Evolutionary conservation across 2,888 invertebrate genomes (phyloP), one percentile per base, ranked within the genome.

Genomic region (Rhaphigaster nebulosa): DNA sequence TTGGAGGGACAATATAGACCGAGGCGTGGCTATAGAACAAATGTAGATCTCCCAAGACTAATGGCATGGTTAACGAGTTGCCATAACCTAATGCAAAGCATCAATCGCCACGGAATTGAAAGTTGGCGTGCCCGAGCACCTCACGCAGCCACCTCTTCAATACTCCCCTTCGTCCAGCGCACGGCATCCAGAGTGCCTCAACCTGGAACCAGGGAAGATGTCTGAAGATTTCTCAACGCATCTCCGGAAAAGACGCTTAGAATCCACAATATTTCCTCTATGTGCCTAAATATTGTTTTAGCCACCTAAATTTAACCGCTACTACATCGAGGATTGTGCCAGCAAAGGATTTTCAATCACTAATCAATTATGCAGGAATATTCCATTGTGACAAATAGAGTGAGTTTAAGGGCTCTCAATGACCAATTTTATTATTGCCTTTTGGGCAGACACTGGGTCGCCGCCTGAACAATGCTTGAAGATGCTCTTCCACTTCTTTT

Each of bases 21-120:
- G 45, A 45, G 84, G 84, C 45, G 84, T 84, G 84, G 45, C 45
- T 84, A 3, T 5, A 70, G 84, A 45, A 84, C 45, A 84, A 45
- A 84, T 84, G 84, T 84, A 84, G 41, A 84, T 84, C 26, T n/a
- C 26, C 45, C 26, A n/a, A 15, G 26, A 18, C 41, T 84, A 84
- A 84, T 84, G 84, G n/a, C 15, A 84, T n/a, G 60, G 89, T 29
- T 90, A 90, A 90, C 90, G 90, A 90, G 84, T 52, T 84, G 38
- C 29, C 90, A 90, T 90, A 90, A 90, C 80, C 90, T 56, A 90
- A 90, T 90, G 87, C 80, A 90, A 90, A 84, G 90, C 84, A 80
- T 56, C 90, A 90, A 90, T 90, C 90, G 23, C 84, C 76, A 90
- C 89, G 90, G 91, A 91, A 91, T 91, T 91, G 91, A 90, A 91